Base-by-base conservation (phyloP, 2,113 vertebrate genomes). In the Trachemys scripta region DNA sequence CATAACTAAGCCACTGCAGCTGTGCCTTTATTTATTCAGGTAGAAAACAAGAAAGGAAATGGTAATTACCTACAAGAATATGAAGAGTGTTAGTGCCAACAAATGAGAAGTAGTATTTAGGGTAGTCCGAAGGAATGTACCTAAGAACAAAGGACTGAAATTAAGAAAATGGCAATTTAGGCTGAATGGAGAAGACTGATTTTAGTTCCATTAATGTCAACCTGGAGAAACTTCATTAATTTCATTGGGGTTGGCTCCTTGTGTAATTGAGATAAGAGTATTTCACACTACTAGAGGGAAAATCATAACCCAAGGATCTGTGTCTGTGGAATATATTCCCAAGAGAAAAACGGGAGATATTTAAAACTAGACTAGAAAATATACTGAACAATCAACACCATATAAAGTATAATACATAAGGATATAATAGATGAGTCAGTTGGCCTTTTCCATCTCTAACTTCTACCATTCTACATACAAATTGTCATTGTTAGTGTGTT, bases 141-240 rank as follows among this genome's bases (percentile, higher is more conserved):
- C 2, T 3, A 88, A 3, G 4, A 25, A 27, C 20, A 47, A 25
- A 47, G 25, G 42, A 24, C 5, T 76, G 72, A 25, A 83, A 54
- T 22, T 80, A 31, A 19, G 22, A 84, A 88, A 72, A 22, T 80
- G 20, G 53, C 2, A 0, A 3, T 0, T 82, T 80, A 79, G 2
- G 69, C 25, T 91, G 81, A 45, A 57, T 57, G 56, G 56, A 82
- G 42, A 84, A 94, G 82, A 38, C 4, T 35, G n/a, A 86, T 88
- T n/a, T 86, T 31, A 57, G 1, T 14, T 4, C 10, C 25, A 82
- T 4, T 4, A 38, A 11, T 24, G 35, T 1, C 13, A 2, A 10
- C 4, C 27, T 0, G 1, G 42, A 80, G 72, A 80, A 90, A 29
- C 9, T 54, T 72, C 8, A 20, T 4, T 49, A 17, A 38, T 0